Percentiles rank a stretch among this genome's conserved stretches.
Conservation (phyloP, 2,797 vertebrate genomes). For the Thunnus albacares region DNA sequence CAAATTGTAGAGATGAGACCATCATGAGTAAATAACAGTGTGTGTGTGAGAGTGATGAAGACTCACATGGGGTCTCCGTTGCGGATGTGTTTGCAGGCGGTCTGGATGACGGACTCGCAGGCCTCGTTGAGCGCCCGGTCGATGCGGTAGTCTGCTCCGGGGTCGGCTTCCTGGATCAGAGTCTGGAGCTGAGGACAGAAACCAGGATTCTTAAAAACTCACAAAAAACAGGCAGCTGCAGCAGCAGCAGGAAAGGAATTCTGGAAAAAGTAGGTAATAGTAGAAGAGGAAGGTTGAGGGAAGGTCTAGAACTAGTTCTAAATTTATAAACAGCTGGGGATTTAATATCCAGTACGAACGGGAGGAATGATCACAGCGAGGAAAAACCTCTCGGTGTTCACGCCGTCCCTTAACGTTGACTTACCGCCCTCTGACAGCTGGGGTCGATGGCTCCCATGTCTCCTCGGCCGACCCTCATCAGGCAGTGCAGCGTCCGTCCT, state of each 20-base stretch:
- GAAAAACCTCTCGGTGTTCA: too few relatives aligned
- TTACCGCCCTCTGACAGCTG: slow-evolving; percentile 94
- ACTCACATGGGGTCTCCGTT: slow-evolving; percentile 96
- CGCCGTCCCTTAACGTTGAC: slow-evolving; percentile 33
- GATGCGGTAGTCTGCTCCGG: slow-evolving; percentile 96
- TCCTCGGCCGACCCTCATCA: slow-evolving; percentile 93
- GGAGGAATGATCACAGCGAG: too few relatives aligned
- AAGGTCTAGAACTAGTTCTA: too few relatives aligned
- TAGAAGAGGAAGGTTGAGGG: background rate
- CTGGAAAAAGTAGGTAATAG: background rate
- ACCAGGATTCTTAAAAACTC: background rate
- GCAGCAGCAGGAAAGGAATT: background rate
- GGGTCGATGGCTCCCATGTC: slow-evolving; percentile 90
- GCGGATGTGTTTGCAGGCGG: slow-evolving; percentile 98
- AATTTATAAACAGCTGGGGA: too few relatives aligned
- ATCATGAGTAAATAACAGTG: too few relatives aligned
- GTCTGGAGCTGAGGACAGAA: slow-evolving; percentile 90
- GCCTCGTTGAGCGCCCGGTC: slow-evolving; percentile 97
- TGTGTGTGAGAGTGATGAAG: too few relatives aligned
- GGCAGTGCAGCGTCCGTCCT: slow-evolving; percentile 95
- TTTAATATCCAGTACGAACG: too few relatives aligned
- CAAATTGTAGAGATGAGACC: background rate
- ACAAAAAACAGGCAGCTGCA: background rate
- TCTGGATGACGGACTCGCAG: slow-evolving; percentile 97
- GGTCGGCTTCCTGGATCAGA: slow-evolving; percentile 95